Evolutionary conservation across 2,113 vertebrate genomes (phyloP).

Genomic region (Petaurus breviceps): DNA sequence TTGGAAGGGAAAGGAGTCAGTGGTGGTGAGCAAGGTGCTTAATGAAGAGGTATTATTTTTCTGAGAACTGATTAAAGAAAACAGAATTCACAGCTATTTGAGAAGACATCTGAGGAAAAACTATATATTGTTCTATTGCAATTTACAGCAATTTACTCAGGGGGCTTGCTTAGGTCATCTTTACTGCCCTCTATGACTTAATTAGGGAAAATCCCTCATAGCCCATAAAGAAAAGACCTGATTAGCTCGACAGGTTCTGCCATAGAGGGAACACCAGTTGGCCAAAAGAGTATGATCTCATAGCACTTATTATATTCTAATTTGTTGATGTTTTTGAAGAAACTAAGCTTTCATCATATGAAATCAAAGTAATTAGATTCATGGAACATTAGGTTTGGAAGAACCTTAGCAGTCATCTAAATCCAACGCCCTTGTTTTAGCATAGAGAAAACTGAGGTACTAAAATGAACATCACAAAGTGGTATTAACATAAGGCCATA

Average conservation of each 20-base stretch:
- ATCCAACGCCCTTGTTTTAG: not conserved
- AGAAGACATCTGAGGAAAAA: not conserved
- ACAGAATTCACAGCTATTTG: not conserved
- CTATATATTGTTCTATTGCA: not conserved
- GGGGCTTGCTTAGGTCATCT: not conserved
- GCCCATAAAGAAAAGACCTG: not conserved
- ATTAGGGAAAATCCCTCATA: not conserved
- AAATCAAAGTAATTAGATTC: not conserved
- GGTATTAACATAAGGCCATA: not conserved
- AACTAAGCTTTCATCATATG: not conserved
- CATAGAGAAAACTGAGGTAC: not conserved
- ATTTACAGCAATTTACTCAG: not conserved
- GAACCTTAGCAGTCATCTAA: not conserved
- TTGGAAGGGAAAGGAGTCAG: not conserved
- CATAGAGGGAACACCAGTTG: not conserved
- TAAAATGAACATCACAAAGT: not conserved
- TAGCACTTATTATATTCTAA: not conserved
- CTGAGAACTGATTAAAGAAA: not conserved
- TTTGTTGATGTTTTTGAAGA: not conserved
- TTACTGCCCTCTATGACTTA: not conserved
- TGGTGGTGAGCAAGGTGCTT: not conserved
- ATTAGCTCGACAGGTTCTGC: not conserved
- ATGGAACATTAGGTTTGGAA: not conserved
- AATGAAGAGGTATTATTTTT: not conserved
- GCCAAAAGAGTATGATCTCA: not conserved